phyloP scores from a whole-genome alignment of 2,113 vertebrate genomes.

The Rhea americana region DNA sequence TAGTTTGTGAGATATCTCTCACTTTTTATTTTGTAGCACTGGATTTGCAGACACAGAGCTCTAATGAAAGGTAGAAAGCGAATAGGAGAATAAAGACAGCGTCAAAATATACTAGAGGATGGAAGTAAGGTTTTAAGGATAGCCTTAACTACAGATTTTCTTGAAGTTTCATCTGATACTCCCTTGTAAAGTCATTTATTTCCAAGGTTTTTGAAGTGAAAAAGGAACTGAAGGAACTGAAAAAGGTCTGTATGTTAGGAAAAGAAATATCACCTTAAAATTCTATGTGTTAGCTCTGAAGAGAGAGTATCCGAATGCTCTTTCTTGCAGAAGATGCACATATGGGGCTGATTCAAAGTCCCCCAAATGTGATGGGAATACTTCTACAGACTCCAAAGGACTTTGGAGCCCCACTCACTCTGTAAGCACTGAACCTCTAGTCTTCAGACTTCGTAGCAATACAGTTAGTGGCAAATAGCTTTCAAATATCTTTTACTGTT shows the following conservation, averaged over 20 bases:
- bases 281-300: background rate
- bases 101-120: background rate
- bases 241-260: background rate
- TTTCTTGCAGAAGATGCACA: background rate
- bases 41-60: background rate
- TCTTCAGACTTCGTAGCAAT: background rate
- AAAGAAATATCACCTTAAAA: background rate
- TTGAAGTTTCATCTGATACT: background rate
- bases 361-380: background rate
- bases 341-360: background rate
- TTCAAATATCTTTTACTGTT: background rate
- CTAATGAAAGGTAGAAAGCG: background rate
- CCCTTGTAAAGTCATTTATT: background rate
- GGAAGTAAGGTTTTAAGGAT: background rate
- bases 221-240: background rate
- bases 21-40: rapidly evolving
- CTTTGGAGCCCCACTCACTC: background rate
- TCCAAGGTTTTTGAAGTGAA: background rate
- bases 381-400: background rate
- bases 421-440: background rate
- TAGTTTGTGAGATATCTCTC: background rate
- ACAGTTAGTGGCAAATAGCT: background rate
- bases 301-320: background rate
- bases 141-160: background rate
- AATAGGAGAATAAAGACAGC: background rate